Evolutionary conservation across 2,113 vertebrate genomes (phyloP), one percentile per base, ranked within the genome.

Genomic region (Phyllostomus hastatus): DNA sequence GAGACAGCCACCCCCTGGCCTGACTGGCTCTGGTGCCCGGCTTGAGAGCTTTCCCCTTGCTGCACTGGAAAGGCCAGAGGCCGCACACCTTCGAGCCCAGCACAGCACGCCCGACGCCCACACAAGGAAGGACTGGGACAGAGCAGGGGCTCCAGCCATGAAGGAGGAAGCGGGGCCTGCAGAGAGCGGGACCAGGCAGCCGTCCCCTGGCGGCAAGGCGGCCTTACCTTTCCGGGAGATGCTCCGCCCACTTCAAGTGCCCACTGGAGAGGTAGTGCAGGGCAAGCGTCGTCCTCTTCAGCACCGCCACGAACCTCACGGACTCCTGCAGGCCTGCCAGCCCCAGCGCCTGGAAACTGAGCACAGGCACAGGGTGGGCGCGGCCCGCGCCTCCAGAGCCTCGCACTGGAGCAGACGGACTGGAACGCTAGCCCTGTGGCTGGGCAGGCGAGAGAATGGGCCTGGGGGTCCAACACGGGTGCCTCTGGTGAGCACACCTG

Each of bases 181-280:
- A 15, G 48, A 79, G 43, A 85, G 6, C 2, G 35, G 59, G 3
- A 31, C 3, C 0, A 59, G 9, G 46, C 0, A 16, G 69, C 67
- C 12, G 1, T 31, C 17, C 19, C 28, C 31, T 2, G 8, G 35
- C 4, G 24, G 31, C 48, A 52, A 59, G 54, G 54, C 33, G 35
- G 69, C 4, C 95, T 95, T 98, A 99, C 99, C 99, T 99, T 75
- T 99, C 99, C 69, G 99, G 99, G 57, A 99, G 98, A 84, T 99
- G 99, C 78, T 99, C 99, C 59, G 98, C 97, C 99, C 99, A 99
- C 91, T 99, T 99, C 57, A 99, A 99, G 97, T 99, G 99, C 52
- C 99, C 99, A 0, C 99, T 99, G 96, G 99, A 99, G 88, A 99
- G 98, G 97, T 99, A 99, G 93, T 99, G 98, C 50, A 99, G 98